phyloP scores from a whole-genome alignment of 2,797 vertebrate species.

The Sebastes baramenuke region DNA sequence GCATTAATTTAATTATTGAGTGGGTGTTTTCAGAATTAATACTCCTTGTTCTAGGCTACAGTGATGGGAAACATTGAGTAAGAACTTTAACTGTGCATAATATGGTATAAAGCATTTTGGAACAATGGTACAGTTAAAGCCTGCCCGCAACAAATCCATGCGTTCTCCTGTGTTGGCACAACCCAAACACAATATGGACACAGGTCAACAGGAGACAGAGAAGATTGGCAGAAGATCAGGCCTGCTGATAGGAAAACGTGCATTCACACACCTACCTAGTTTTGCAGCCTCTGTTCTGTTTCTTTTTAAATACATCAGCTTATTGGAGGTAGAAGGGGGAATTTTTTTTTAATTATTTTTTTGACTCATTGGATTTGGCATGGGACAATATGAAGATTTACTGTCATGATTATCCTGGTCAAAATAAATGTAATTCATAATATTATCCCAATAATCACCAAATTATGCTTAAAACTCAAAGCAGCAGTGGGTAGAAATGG shows the following conservation, averaged over 20 bases:
- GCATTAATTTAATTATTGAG: not conserved
- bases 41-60: not conserved
- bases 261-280: not conserved
- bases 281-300: too few species aligned
- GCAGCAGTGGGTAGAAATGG: too few species aligned
- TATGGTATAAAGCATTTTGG: not conserved
- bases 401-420: not conserved
- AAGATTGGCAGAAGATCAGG: not conserved
- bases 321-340: too few species aligned
- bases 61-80: not conserved
- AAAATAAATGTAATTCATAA: not conserved
- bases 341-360: not conserved
- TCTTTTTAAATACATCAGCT: too few species aligned
- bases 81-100: not conserved
- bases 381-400: not conserved
- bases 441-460: too few species aligned
- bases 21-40: not conserved
- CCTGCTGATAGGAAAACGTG: not conserved
- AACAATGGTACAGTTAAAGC: not conserved
- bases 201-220: not conserved
- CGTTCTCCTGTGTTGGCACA: not conserved
- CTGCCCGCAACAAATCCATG: not conserved
- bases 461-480: not conserved
- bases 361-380: too few species aligned
- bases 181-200: too few species aligned